Conservation (phyloP, 2,113 vertebrate species). For the Strix aluco region DNA sequence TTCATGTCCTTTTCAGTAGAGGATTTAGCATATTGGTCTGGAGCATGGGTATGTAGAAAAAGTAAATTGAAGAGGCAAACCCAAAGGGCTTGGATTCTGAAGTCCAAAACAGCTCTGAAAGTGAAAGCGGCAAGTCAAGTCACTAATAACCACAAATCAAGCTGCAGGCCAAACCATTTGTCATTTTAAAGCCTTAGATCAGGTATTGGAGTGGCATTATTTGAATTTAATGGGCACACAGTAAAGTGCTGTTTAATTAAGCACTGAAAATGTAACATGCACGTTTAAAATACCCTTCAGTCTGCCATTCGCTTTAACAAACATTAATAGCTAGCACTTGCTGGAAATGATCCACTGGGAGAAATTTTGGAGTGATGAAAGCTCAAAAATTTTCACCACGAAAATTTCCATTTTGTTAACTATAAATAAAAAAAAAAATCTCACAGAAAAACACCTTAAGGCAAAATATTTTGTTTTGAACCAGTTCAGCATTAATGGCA, state of each 20-base stretch:
- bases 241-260: conserved; percentile 36
- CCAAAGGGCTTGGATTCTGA: neutral
- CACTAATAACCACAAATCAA: neutral
- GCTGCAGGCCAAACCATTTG: neutral
- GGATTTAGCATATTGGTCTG: neutral
- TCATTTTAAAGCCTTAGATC: conserved; percentile 15
- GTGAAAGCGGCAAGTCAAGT: neutral
- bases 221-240: conserved; percentile 14
- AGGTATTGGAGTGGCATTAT: neutral
- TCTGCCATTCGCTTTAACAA: neutral
- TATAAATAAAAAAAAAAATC: neutral
- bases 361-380: neutral
- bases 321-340: neutral
- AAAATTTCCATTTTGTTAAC: neutral
- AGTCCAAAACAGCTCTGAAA: neutral
- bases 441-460: neutral
- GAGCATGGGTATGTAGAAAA: neutral
- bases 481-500: neutral
- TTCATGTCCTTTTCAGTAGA: neutral
- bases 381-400: neutral
- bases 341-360: neutral
- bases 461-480: neutral
- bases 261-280: neutral
- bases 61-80: neutral
- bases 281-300: neutral